Conservation (phyloP, 2,888 invertebrate genomes). For the Saturnia japonica region DNA sequence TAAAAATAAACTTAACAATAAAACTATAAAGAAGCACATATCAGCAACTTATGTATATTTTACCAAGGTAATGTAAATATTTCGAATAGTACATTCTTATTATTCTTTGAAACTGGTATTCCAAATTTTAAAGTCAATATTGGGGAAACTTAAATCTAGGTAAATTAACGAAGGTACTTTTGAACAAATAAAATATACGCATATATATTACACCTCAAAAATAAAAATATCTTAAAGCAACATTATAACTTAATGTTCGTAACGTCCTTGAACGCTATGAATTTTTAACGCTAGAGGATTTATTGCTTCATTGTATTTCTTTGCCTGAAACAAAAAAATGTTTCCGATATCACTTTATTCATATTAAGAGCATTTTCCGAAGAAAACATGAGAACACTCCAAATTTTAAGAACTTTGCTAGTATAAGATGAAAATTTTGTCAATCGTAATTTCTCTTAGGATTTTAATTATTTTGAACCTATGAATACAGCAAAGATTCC, state of each 20-base stretch:
- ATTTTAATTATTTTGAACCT: background rate
- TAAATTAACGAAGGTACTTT: background rate
- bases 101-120: no score
- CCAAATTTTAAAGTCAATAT: background rate
- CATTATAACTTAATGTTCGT: slow-evolving; percentile 5
- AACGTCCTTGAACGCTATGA: slow-evolving; percentile 51
- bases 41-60: background rate
- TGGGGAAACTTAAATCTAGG: background rate
- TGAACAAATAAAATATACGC: background rate
- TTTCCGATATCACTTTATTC: background rate
- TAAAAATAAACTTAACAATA: background rate
- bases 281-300: slow-evolving; percentile 59
- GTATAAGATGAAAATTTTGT: background rate
- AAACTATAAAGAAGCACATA: background rate
- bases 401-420: background rate
- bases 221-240: background rate
- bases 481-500: background rate
- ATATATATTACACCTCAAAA: background rate
- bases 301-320: slow-evolving; percentile 41
- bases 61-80: background rate
- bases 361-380: background rate
- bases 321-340: slow-evolving; percentile 47
- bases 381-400: background rate
- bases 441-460: background rate
- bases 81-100: background rate